Percentiles rank a stretch among this genome's conserved stretches.
These are phyloP conservation scores for Pardalotus punctatus DNA, from an alignment of 2,113 vertebrate genomes.

Conservation along the genomic window DNA sequence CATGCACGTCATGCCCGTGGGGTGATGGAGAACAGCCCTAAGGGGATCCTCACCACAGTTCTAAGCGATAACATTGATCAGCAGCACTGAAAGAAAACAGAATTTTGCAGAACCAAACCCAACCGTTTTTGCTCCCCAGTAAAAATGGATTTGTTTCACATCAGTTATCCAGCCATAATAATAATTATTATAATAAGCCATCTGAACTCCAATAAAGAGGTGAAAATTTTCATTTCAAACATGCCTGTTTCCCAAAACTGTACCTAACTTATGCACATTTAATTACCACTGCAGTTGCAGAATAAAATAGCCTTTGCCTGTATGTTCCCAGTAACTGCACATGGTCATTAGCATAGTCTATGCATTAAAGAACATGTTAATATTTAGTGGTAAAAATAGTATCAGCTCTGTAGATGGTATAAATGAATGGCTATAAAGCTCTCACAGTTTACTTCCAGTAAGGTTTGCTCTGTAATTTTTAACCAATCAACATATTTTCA, in stretches of 20 bases:
- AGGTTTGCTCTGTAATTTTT: constrained; percentile 32
- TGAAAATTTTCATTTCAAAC: background rate
- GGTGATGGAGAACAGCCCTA: background rate
- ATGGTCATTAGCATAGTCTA: background rate
- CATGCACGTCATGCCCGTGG: fast-evolving
- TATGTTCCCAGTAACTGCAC: background rate
- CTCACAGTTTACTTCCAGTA: constrained; percentile 41
- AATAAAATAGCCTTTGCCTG: constrained; percentile 9
- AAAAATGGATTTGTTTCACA: background rate
- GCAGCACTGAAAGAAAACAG: background rate
- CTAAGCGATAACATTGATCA: fast-evolving
- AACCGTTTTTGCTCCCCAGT: background rate
- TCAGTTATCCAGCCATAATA: background rate
- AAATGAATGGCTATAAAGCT: constrained; percentile 42
- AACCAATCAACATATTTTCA: constrained; percentile 36
- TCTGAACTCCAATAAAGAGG: background rate
- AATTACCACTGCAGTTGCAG: constrained; percentile 2
- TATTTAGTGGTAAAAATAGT: constrained; percentile 47
- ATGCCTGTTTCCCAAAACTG: background rate
- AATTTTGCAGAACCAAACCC: background rate
- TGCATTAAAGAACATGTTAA: constrained; percentile 9
- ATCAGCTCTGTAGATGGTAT: background rate
- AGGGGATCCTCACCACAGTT: background rate
- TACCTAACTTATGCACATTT: background rate
- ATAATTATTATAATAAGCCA: background rate